Evolutionary conservation across 1,140 invertebrate genomes (phyloP), one percentile per base, ranked within the genome.

Genomic region (Euura lappo): DNA sequence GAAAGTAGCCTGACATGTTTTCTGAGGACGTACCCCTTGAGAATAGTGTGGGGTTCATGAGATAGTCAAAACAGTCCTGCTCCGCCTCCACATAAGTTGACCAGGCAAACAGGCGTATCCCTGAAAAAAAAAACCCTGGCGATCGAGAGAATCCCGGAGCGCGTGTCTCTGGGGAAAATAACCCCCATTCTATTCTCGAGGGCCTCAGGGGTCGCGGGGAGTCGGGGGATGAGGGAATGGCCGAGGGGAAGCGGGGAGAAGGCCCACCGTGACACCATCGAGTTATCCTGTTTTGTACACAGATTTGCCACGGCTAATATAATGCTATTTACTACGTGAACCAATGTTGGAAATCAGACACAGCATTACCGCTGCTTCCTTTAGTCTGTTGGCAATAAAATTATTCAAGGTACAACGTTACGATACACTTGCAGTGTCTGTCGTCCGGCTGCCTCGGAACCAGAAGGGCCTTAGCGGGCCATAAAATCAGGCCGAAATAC

Each of bases 281-380:
- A 76, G 79, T 84, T 82, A 85, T 78, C 67, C 68, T 84, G 82
- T 86, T 86, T 86, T 80, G 79, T 83, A 80, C 78, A 81, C 82
- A 75, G 78, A 86, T 86, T 86, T 74, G 82, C 4, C 74, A 84
- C 77, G 82, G 77, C 78, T 77, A 86, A 86, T 86, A 84, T 81
- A 86, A 86, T 75, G 78, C 80, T 79, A 78, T 86, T 81, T 79
- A 44, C 74, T 43, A 65, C 64, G 72, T 69, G 42, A 13, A 43
- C 43, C 68, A 46, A 60, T 60, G 51, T 3, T 3, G 13, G 51
- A 60, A n/a, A 28, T 28, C 28, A 28, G 0, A 1, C 28, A 28
- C 28, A 28, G 28, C 28, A 28, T 28, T 28, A 28, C 28, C 28
- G 28, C 28, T 28, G 28, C 8, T 60, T 8, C 51, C 51, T 60